These are phyloP conservation scores for Dascyllus trimaculatus DNA, from an alignment of 2,113 vertebrate species.

Conservation along the genomic window DNA sequence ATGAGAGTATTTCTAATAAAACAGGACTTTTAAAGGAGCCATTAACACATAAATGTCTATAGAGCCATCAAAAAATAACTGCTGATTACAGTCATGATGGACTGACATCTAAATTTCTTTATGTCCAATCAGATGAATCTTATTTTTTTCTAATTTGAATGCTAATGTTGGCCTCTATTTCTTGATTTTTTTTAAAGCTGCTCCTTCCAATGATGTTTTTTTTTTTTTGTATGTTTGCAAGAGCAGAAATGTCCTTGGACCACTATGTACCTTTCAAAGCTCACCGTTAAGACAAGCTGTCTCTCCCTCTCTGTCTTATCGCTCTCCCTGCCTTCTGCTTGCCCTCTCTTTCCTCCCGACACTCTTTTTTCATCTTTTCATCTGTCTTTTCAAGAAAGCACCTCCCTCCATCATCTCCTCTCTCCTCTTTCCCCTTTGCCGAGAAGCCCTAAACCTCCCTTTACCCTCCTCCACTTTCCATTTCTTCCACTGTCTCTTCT, in stretches of 20 bases:
- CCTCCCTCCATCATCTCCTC: constrained; percentile 40
- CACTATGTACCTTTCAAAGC: constrained; percentile 39
- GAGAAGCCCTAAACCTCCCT: constrained; percentile 26
- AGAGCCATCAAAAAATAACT: constrained; percentile 15
- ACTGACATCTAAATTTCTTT: not conserved
- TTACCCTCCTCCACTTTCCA: not conserved
- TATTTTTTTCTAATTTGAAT: not conserved
- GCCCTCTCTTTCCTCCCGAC: constrained; percentile 34
- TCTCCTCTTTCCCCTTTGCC: constrained; percentile 25
- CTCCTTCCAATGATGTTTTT: constrained; percentile 1
- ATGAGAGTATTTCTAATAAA: not conserved
- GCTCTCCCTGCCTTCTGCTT: constrained; percentile 14
- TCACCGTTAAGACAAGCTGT: constrained; percentile 43
- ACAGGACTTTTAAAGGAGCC: not conserved
- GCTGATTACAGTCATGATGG: constrained; percentile 9
- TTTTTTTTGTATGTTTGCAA: not conserved
- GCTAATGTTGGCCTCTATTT: not conserved
- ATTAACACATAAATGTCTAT: constrained; percentile 8
- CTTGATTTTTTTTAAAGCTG: not conserved
- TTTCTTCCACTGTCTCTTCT: not conserved
- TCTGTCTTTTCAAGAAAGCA: constrained; percentile 51
- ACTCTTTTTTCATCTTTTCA: constrained; percentile 45
- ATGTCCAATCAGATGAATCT: not conserved
- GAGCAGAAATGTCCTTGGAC: constrained; percentile 37
- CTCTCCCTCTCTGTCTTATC: constrained; percentile 37